Conservation (phyloP, 2,888 invertebrate genomes). For the Tricholauxania praeusta region DNA sequence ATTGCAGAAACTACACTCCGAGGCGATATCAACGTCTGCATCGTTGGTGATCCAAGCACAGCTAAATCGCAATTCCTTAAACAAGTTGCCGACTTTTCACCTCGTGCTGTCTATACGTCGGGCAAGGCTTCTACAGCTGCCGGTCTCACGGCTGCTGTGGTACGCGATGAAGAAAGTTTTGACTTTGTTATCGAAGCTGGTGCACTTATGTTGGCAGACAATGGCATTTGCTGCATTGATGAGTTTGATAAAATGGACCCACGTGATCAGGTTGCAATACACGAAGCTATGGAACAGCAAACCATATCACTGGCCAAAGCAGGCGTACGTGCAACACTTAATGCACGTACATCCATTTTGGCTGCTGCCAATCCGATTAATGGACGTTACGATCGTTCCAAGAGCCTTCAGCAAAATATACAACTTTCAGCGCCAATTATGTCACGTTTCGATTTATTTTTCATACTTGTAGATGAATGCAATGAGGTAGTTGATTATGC, state of each 20-base stretch:
- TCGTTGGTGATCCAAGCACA: conserved; percentile 99
- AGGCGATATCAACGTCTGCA: conserved; percentile 97
- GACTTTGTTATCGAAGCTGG: conserved; percentile 99
- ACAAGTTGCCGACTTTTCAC: conserved; percentile 93
- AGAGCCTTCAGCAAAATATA: conserved; percentile 95
- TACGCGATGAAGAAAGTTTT: conserved; percentile 94
- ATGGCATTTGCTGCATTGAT: conserved; percentile 98
- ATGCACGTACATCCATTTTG: conserved; percentile 96
- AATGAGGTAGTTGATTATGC: conserved; percentile 96
- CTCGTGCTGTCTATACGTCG: conserved; percentile 97
- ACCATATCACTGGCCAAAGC: conserved; percentile 99
- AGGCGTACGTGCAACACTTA: conserved; percentile 95
- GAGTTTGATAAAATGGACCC: conserved; percentile 99
- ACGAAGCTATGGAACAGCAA: conserved; percentile 99
- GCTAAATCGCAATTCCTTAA: conserved; percentile 98
- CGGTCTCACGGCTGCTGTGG: conserved; percentile 98
- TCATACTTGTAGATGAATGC: conserved; percentile 97
- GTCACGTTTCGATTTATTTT: conserved; percentile 99
- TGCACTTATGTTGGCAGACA: conserved; percentile 99
- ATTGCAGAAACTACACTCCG: conserved; percentile 83
- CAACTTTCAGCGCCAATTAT: conserved; percentile 95
- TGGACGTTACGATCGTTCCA: conserved; percentile 95
- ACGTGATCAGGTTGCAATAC: conserved; percentile 97
- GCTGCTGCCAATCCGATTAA: conserved; percentile 99
- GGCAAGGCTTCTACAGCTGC: conserved; percentile 99